Evolutionary conservation across 2,888 invertebrate species (phyloP), one percentile per base, ranked within the genome.

Genomic region (Phyllotreta cruciferae): DNA sequence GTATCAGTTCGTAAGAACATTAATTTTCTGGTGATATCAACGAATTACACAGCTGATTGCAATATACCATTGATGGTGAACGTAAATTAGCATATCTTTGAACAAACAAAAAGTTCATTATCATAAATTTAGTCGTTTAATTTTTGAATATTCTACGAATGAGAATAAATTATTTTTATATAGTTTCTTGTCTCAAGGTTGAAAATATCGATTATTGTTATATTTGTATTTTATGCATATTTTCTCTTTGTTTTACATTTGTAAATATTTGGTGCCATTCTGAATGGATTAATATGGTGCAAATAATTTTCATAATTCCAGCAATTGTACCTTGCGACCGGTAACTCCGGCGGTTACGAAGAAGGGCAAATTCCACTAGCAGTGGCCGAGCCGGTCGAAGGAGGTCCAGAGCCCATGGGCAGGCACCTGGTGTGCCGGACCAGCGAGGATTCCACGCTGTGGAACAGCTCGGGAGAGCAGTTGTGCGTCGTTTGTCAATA

Each of bases 401-500:
- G 82, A 11, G 80, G 81, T 4, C 79, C 80, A 10, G 76, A 77
- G 62, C 73, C 78, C 37, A 57, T 83, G 75, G 56, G 81, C 73
- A 67, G 74, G 37, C 77, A 78, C 4, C 62, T 79, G 11, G 74
- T 80, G 9, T 80, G 79, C 68, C 83, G 77, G 47, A 76, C 80
- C 8, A 76, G 71, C 50, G 84, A 84, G 42, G 83, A 83, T 62
- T 71, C 78, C 2, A 83, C 83, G 8, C 77, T 85, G 42, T 85
- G 85, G 83, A 85, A 85, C 71, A 81, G 82, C 10, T 82, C 84
- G 1, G 85, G 85, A 4, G 87, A 88, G 71, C 87, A 88, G 71
- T 79, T 88, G 3, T 94, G 94, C 82, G 91, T 93, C 67, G 93
- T 94, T 72, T 94, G 94, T 82, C 91, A 93, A 74, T 87, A 87